These are phyloP conservation scores for Megathymus violae DNA, from an alignment of 1,140 invertebrate species.

Conservation along the genomic window DNA sequence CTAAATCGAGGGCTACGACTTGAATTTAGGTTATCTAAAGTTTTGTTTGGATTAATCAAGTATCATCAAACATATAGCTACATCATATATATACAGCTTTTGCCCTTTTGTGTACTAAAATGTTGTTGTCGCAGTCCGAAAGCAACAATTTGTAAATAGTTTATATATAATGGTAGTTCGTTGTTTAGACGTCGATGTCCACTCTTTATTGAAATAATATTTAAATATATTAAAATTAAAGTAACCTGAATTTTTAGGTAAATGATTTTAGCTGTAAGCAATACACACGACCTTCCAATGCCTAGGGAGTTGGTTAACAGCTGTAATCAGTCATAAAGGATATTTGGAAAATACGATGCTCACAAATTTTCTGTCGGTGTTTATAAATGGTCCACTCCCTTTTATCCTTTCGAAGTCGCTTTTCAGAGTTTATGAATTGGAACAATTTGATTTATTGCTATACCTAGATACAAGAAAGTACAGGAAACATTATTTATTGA, in stretches of 20 bases:
- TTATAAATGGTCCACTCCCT: not conserved
- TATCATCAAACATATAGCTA: not conserved
- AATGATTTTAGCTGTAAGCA: not conserved
- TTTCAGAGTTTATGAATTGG: not conserved
- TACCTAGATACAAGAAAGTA: no score
- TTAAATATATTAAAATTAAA: no score
- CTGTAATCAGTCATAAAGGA: no score
- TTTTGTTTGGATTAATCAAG: slow-evolving; percentile 15
- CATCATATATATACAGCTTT: slow-evolving; percentile 2
- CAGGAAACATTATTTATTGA: no score
- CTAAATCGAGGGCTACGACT: not conserved
- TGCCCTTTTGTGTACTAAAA: not conserved
- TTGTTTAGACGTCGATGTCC: no score
- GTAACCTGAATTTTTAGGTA: not conserved
- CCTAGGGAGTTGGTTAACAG: no score
- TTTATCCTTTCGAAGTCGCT: not conserved
- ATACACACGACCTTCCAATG: no score
- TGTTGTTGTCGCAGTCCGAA: not conserved
- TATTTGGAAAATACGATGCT: not conserved
- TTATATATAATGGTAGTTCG: not conserved
- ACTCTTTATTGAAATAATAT: no score
- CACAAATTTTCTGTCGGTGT: not conserved
- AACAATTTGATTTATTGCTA: not conserved
- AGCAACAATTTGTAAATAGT: not conserved
- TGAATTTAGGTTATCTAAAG: slow-evolving; percentile 19